Evolutionary conservation across 2,888 invertebrate species (phyloP).

Genomic region (Hirtodrosophila histrioides): DNA sequence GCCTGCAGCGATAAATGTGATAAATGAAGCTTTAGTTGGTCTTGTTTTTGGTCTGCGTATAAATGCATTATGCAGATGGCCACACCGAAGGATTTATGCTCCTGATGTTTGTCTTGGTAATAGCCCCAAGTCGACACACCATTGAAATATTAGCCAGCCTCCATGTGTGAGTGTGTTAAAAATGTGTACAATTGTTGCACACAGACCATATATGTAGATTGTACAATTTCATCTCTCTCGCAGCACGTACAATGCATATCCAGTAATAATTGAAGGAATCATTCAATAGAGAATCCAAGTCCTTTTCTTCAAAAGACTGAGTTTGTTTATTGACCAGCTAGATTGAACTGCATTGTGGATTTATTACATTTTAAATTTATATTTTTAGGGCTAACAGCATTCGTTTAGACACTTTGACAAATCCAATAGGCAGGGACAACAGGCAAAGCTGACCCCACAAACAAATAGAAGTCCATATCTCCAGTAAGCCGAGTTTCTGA

Average conservation of each 20-base stretch:
- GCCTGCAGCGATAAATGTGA: conserved; percentile 75
- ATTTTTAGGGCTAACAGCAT: background rate
- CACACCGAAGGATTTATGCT: conserved; percentile 64
- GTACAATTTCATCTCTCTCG: background rate
- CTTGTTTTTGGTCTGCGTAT: conserved; percentile 61
- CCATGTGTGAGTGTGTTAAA: conserved; percentile 3
- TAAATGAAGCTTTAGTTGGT: conserved; percentile 66
- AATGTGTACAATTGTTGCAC: conserved; percentile 4
- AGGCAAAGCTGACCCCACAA: conserved; percentile 12
- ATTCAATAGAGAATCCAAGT: too few species aligned
- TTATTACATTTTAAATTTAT: too few species aligned
- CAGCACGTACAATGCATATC: background rate
- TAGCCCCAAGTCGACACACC: conserved; percentile 65
- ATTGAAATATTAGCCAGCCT: conserved; percentile 59
- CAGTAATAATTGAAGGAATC: too few species aligned
- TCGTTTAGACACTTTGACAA: background rate
- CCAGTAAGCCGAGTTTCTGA: background rate
- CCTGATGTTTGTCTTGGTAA: conserved; percentile 69
- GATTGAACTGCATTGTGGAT: too few species aligned
- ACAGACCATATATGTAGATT: background rate
- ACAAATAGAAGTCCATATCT: background rate
- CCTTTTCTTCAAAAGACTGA: too few species aligned
- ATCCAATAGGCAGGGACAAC: conserved; percentile 7
- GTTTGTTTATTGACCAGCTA: too few species aligned
- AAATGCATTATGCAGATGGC: conserved; percentile 76